Conservation (phyloP, 2,113 vertebrate species). For the Corythaeola cristata region DNA sequence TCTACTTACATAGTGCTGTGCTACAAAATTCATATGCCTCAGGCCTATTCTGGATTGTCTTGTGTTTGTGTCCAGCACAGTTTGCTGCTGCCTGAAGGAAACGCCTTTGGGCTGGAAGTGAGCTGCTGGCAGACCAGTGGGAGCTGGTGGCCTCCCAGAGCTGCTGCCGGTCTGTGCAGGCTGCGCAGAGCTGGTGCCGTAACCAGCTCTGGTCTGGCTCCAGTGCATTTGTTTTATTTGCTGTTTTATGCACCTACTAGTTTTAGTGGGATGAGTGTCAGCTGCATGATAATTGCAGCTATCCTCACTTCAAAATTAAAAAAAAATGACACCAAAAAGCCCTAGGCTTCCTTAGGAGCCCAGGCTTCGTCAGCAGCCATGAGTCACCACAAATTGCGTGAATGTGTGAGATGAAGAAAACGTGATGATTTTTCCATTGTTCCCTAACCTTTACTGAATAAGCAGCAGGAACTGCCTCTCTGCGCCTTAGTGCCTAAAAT, state of each 20-base stretch:
- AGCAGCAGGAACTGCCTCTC: not conserved
- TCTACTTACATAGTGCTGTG: accelerated
- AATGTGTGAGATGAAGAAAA: not conserved
- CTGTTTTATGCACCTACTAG: not conserved
- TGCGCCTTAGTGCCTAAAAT: not conserved
- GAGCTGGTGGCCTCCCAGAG: not conserved
- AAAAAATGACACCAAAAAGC: not conserved
- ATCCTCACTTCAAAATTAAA: not conserved
- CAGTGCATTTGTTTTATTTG: not conserved
- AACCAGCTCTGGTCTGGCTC: not conserved
- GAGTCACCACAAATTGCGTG: not conserved
- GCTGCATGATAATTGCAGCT: not conserved
- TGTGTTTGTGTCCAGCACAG: not conserved
- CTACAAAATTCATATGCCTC: accelerated
- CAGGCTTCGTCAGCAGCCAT: not conserved
- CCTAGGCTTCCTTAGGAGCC: not conserved
- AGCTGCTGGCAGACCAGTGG: not conserved
- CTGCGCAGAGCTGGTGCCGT: not conserved
- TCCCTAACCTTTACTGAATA: not conserved
- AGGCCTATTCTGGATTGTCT: not conserved
- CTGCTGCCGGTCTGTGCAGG: not conserved
- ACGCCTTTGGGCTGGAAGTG: not conserved
- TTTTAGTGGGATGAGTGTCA: not conserved
- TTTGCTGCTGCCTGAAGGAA: not conserved
- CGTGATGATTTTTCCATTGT: not conserved